Base-by-base conservation (phyloP, 2,113 vertebrate species). In the Lipophrys pholis region DNA sequence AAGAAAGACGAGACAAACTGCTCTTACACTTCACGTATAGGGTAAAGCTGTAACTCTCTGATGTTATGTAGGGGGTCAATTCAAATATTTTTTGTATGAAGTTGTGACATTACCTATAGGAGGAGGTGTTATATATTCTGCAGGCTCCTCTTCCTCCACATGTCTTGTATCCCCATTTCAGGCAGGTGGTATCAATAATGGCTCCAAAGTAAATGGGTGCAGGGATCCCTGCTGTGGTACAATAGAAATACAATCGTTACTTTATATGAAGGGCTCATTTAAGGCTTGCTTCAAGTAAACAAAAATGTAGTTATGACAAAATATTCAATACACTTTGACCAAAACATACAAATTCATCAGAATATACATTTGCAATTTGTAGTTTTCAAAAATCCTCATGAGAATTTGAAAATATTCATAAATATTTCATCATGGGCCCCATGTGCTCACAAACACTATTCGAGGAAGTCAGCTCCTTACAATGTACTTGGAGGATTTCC, bases 181-280 rank as follows among this genome's bases (percentile, higher is more conserved):
- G 92, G 87, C 97, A 99, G 0, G 96, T 94, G 15, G 93, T 95
- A 64, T 99, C 96, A 30, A 98, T 96, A 45, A 97, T 86, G 49
- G 96, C 94, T 79, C 97, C 97, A 57, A 97, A 97, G 83, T 98
- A 99, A 43, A 99, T 93, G 0, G 97, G 97, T 36, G 96, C 96
- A 66, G 97, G 97, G 76, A 99, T 96, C 78, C 97, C 97, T 76
- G 96, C 97, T 99, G 91, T 45, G 46, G 55, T 14, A 21, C 36
- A 76, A 66, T 35, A 36, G 5, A 62, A 67, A 77, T 48, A 2
- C 55, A 69, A 2, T n/a, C 38, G 8, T 71, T 69, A 74, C 12
- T 49, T 50, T 8, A 55, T 41, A 57, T 2, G 40, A 60, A 62
- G 10, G 38, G 0, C 6, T 43, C 51, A 62, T 16, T 38, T 16